phyloP scores from a whole-genome alignment of 2,888 invertebrate genomes.

The Glyphotaelius pellucidus region DNA sequence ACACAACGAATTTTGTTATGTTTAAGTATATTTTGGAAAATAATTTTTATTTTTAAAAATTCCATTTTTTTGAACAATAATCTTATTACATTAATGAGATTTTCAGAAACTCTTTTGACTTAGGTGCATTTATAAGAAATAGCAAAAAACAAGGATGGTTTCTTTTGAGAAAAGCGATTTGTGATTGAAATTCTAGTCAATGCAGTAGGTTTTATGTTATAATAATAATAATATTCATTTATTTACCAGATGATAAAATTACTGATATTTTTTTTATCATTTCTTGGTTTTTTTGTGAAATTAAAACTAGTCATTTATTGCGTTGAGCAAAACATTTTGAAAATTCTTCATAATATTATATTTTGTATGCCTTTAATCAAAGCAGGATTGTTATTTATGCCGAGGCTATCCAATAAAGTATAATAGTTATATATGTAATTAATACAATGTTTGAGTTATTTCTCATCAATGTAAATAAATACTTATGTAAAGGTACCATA shows the following conservation, averaged over 20 bases:
- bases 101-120: conserved; percentile 4
- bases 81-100: conserved; percentile 53
- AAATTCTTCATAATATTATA: background rate
- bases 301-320: background rate
- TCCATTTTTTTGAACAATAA: background rate
- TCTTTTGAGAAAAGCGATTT: background rate
- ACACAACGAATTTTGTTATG: conserved; percentile 33
- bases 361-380: background rate
- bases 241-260: background rate
- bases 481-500: background rate
- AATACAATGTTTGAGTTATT: background rate
- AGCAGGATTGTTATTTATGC: background rate
- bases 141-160: background rate
- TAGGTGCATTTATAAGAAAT: background rate
- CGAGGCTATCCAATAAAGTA: background rate
- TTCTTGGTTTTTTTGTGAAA: background rate
- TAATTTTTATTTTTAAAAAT: background rate
- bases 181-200: background rate
- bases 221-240: background rate
- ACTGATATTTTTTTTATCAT: background rate
- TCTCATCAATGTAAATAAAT: background rate
- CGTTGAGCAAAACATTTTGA: background rate
- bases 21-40: conserved; percentile 7
- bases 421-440: background rate
- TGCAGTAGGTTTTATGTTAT: background rate